Percentiles rank a stretch among this genome's conserved stretches.
Conservation (phyloP, 2,888 invertebrate genomes). For the Aphidoletes aphidimyza region DNA sequence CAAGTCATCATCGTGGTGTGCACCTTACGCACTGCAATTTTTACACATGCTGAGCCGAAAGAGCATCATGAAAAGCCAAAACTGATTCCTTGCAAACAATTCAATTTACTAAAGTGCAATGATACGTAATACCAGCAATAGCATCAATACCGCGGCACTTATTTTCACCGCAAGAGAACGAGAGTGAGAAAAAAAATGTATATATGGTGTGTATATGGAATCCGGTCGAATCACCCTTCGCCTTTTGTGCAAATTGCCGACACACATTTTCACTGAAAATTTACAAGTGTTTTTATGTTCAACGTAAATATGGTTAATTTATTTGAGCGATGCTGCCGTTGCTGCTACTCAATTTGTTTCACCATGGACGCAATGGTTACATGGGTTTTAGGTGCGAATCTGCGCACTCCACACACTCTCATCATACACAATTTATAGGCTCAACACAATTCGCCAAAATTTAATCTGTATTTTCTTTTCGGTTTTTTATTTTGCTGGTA, state of each 20-base stretch:
- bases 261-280: conserved; percentile 27
- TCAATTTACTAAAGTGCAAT: conserved; percentile 54
- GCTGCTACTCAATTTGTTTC: background rate
- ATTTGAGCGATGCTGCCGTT: too few species aligned
- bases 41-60: background rate
- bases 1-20: background rate
- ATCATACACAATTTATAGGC: conserved; percentile 43
- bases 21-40: conserved; percentile 53
- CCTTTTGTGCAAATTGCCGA: background rate
- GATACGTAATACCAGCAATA: conserved; percentile 26
- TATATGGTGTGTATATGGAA: too few species aligned
- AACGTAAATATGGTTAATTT: conserved; percentile 46
- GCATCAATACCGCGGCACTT: background rate
- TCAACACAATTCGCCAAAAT: background rate
- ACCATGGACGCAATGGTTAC: background rate
- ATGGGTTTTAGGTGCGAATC: conserved; percentile 41
- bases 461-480: conserved; percentile 8
- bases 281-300: conserved; percentile 26
- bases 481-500: background rate
- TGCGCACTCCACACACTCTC: background rate
- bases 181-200: too few species aligned
- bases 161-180: background rate
- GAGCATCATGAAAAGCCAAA: background rate
- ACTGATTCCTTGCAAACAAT: background rate
- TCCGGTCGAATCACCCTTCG: conserved; percentile 2